phyloP scores from a whole-genome alignment of 35 echinoderm and acorn worm genomes.

The Acanthaster planci region DNA sequence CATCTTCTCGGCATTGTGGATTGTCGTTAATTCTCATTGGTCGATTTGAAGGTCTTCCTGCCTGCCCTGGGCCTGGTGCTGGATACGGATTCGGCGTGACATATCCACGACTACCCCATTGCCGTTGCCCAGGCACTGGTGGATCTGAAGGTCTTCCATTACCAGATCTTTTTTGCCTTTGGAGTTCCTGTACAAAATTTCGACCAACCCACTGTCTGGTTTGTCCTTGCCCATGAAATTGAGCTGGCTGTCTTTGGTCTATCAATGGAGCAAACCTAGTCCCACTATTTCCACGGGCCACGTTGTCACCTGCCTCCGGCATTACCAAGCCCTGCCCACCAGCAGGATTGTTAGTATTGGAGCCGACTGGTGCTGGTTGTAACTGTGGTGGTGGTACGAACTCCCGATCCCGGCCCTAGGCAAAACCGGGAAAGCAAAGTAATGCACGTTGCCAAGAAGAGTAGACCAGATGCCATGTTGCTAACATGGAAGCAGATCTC shows the following conservation, averaged over 20 bases:
- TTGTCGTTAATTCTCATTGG: constrained; percentile 46
- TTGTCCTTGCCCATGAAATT: too few species aligned
- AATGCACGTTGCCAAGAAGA: constrained; percentile 52
- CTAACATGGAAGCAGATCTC: background rate
- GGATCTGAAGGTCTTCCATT: too few species aligned
- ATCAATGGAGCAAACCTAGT: too few species aligned
- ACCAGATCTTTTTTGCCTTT: too few species aligned
- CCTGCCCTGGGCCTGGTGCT: background rate
- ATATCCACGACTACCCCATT: too few species aligned
- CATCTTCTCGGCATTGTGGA: constrained; percentile 41
- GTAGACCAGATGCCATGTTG: constrained; percentile 69
- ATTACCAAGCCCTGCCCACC: background rate
- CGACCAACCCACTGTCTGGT: too few species aligned
- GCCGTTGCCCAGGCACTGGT: too few species aligned
- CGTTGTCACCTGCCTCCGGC: too few species aligned
- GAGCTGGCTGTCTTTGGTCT: too few species aligned
- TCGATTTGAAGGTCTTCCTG: background rate
- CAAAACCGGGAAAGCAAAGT: background rate
- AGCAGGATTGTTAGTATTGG: background rate
- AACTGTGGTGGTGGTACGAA: constrained; percentile 19
- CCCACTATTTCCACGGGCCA: too few species aligned
- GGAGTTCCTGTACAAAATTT: too few species aligned
- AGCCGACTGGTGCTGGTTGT: background rate
- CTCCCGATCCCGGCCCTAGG: background rate
- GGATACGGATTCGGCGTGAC: background rate